Conservation (phyloP, 2,888 invertebrate species). For the Ichneumoninae sp. region DNA sequence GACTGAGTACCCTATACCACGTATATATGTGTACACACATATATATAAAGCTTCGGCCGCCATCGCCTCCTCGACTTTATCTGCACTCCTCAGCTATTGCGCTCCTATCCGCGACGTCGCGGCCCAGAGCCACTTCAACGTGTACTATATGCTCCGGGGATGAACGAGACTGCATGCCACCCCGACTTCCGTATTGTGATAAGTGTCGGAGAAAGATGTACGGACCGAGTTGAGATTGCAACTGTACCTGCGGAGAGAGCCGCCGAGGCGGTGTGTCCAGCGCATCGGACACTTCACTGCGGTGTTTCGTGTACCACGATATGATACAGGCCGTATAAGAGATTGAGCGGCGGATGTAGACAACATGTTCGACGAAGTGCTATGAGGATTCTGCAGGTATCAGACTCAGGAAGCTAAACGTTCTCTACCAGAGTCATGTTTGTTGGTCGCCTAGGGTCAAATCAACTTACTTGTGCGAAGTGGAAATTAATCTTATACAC, state of each 20-base stretch:
- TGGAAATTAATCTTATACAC: background rate
- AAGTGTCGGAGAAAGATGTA: slow-evolving; percentile 23
- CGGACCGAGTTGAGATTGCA: background rate
- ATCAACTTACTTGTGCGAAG: background rate
- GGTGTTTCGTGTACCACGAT: background rate
- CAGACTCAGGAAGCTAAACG: background rate
- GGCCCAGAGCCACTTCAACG: slow-evolving; percentile 14
- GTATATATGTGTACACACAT: background rate
- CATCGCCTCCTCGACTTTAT: slow-evolving; percentile 62
- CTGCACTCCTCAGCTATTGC: slow-evolving; percentile 62
- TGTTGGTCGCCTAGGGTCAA: background rate
- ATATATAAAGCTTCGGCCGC: background rate
- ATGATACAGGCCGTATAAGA: background rate
- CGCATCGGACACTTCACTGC: background rate
- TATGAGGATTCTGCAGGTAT: background rate
- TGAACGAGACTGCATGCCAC: slow-evolving; percentile 46
- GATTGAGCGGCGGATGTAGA: background rate
- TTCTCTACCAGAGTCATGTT: background rate
- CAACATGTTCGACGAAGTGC: background rate
- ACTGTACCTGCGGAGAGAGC: background rate
- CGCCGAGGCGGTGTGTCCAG: background rate
- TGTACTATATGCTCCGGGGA: slow-evolving; percentile 30
- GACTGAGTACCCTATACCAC: slow-evolving; percentile 27
- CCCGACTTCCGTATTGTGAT: slow-evolving; percentile 53
- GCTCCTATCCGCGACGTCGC: slow-evolving; percentile 23